Base-by-base conservation (phyloP, 1,140 invertebrate genomes). In the Brachionus rotundiformis region DNA sequence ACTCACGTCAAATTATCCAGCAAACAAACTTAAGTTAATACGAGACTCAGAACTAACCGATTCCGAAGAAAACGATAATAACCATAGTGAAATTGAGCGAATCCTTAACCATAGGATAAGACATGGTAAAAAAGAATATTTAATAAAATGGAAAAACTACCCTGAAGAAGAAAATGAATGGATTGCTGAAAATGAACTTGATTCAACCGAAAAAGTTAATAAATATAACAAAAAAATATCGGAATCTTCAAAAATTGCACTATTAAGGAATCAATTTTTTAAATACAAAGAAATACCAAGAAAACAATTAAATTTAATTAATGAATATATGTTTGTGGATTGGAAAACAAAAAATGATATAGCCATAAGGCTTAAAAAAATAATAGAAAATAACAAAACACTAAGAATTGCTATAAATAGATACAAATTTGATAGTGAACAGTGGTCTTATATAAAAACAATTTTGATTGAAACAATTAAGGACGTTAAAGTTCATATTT, bases 111-210 rank as follows among this genome's bases (percentile, higher is more conserved):
- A 36, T 36, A 36, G 33, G 33, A 36, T 36, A 36, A 36, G 33
- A 36, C 33, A 36, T 36, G 33, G 33, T 36, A 36, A 4, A 36
- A 36, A 36, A 36, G 33, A 36, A 36, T 36, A 36, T 36, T 36
- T 36, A 8, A 36, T 36, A 36, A 36, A 36, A 36, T 36, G 33
- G 33, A 36, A 81, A 44, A 59, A 39, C 31, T 81, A 71, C n/a
- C 31, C 54, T 11, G 54, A 63, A 41, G 79, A 81, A 23, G 59
- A 81, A 47, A 81, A 81, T 33, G 11, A 29, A 33, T 81, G 54
- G 59, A 59, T 81, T 29, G 13, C 31, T 13, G 76, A 79, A 41
- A 41, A 79, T 31, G 61, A 79, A 23, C 71, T 54, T 41, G n/a
- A 25, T 5, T 25, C 13, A 33, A 31, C 16, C 6, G 76, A 79